These are phyloP conservation scores for Hylaea fasciaria DNA, from an alignment of 2,888 invertebrate genomes.

Conservation along the genomic window DNA sequence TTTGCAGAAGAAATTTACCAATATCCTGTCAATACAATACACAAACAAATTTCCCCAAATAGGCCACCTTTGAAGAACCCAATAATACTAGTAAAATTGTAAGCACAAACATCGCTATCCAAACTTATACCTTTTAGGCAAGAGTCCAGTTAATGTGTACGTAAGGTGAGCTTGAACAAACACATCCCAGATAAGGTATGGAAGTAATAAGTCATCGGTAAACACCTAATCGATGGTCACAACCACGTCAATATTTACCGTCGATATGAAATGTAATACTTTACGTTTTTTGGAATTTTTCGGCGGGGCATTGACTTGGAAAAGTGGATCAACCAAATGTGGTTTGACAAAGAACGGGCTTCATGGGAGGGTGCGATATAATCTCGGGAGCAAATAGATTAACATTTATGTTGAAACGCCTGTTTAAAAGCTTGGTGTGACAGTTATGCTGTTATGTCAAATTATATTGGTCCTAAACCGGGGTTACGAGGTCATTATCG, in stretches of 20 bases:
- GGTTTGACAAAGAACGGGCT: slow-evolving; percentile 26
- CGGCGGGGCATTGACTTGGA: slow-evolving; percentile 48
- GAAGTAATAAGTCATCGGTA: slow-evolving; percentile 54
- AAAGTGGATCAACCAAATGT: slow-evolving; percentile 46
- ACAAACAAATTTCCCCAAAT: slow-evolving; percentile 18
- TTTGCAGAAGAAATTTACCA: slow-evolving; percentile 21
- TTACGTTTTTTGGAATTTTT: slow-evolving; percentile 44
- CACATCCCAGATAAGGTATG: slow-evolving; percentile 55
- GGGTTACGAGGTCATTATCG: no score
- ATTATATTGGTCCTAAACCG: no score
- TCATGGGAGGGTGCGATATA: slow-evolving; percentile 22
- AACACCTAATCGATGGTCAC: slow-evolving; percentile 61
- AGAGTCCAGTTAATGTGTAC: slow-evolving; percentile 35
- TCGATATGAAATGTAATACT: slow-evolving; percentile 51
- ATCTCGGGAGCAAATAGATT: slow-evolving; percentile 18
- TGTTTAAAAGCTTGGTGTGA: slow-evolving; percentile 6
- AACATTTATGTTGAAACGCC: slow-evolving; percentile 1
- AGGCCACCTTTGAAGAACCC: slow-evolving; percentile 40
- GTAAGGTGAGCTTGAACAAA: slow-evolving; percentile 53
- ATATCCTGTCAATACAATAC: slow-evolving; percentile 17
- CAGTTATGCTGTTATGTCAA: background rate
- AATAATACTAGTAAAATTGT: slow-evolving; percentile 38
- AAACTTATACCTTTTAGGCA: slow-evolving; percentile 41
- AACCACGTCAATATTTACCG: slow-evolving; percentile 59
- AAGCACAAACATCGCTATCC: slow-evolving; percentile 42